phyloP scores from a whole-genome alignment of 2,113 vertebrate species.

The Melospiza melodia region DNA sequence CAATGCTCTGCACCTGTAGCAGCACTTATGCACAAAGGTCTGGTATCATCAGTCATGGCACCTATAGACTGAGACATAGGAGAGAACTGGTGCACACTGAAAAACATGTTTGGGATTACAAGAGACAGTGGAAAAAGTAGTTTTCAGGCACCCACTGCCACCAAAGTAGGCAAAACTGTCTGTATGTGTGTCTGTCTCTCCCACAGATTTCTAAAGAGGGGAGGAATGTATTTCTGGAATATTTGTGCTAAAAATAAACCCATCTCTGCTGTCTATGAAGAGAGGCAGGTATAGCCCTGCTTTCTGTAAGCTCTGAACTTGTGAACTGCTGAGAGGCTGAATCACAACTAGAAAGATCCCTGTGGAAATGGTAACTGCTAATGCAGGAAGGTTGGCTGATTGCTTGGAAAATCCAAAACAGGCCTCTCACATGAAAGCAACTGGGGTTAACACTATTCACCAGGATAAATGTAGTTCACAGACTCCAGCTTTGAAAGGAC shows the following conservation, averaged over 20 bases:
- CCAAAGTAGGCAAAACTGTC: not conserved
- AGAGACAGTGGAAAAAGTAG: not conserved
- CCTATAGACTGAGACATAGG: accelerated
- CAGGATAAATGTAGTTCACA: not conserved
- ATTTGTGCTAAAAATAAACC: constrained; percentile 51
- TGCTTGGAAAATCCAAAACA: constrained; percentile 9
- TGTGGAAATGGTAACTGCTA: not conserved
- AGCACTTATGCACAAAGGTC: not conserved
- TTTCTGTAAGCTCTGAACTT: constrained; percentile 49
- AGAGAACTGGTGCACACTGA: not conserved
- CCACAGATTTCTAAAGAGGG: constrained; percentile 25
- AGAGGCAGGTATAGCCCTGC: constrained; percentile 42
- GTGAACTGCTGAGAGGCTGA: constrained; percentile 31
- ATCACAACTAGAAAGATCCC: not conserved
- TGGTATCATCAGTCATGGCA: not conserved
- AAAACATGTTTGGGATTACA: not conserved
- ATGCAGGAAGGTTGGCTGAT: not conserved
- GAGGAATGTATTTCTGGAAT: constrained; percentile 58
- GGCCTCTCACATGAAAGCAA: not conserved
- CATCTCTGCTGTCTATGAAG: constrained; percentile 35
- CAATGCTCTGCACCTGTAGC: not conserved
- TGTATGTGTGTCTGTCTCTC: not conserved
- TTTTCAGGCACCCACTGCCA: not conserved
- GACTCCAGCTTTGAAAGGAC: not conserved
- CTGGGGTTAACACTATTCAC: not conserved